Conservation (phyloP, 92 coral and sea anemone genomes). For the Parazoanthus atlanticus region DNA sequence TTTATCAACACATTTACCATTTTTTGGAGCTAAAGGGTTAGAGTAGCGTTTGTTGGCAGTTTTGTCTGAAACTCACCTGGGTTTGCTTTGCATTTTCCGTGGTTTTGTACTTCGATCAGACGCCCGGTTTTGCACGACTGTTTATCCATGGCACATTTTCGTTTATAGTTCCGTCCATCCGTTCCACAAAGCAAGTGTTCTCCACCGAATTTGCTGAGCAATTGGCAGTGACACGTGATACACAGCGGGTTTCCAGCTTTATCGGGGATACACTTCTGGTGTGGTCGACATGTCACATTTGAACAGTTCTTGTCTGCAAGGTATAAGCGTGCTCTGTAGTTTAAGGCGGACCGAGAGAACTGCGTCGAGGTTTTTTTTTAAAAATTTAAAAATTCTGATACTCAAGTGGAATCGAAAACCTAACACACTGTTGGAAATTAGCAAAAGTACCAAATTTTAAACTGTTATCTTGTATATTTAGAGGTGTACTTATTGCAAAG, state of each 20-base stretch:
- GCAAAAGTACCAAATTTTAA: too few species aligned
- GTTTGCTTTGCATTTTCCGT: conserved; percentile 8
- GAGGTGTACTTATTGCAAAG: too few species aligned
- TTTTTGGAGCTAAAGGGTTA: too few species aligned
- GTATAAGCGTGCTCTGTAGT: neutral
- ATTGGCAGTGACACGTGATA: conserved; percentile 30
- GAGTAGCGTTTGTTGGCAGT: neutral
- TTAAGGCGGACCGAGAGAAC: neutral
- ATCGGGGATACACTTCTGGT: conserved; percentile 35
- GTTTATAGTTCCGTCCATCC: conserved; percentile 22
- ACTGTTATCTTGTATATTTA: too few species aligned
- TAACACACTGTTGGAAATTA: too few species aligned
- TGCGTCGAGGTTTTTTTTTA: neutral
- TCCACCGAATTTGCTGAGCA: neutral
- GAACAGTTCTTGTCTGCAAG: conserved; percentile 40
- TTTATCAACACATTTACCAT: too few species aligned
- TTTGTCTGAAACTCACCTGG: neutral
- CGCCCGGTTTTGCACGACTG: conserved; percentile 29
- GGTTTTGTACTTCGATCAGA: conserved; percentile 8
- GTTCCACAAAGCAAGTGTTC: conserved; percentile 26
- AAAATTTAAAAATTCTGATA: too few species aligned
- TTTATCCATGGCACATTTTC: conserved; percentile 32
- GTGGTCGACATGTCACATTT: conserved; percentile 29
- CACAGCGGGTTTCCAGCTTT: conserved; percentile 24
- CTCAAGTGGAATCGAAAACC: neutral